Evolutionary conservation across 2,797 vertebrate species (phyloP), one percentile per base, ranked within the genome.

Genomic region (Tachyglossus aculeatus): DNA sequence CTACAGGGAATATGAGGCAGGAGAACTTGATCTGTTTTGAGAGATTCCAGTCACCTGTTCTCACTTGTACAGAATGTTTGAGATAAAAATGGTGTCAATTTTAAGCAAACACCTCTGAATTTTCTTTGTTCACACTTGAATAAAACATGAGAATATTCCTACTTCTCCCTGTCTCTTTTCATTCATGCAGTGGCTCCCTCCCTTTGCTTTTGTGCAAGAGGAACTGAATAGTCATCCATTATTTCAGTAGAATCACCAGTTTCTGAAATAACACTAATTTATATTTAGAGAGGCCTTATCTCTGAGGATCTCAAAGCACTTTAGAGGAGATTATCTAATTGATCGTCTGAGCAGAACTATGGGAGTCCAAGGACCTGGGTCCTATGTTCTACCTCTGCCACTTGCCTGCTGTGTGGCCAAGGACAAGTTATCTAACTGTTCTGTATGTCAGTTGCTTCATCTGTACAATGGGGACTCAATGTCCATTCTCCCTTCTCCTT

Each of bases 81-180:
- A 87, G 87, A 86, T 88, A 27, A 50, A 84, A 89, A 84, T 83
- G 88, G 90, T 89, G 86, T 84, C 90, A 83, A 74, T 84, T 90
- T 88, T 88, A 90, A 88, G 89, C 85, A 92, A 90, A 91, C 88
- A 82, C 81, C 81, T 90, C 86, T 90, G 88, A 71, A 87, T 78
- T 91, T 90, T 85, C 88, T 90, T 90, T 89, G 86, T 90, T 91
- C 90, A 90, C 87, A 88, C 88, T 55, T 88, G 81, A 92, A 86
- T 67, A 84, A 86, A 91, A 87, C 75, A 86, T 90, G 88, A 80
- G 80, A 84, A 61, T 82, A 68, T 79, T 85, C 75, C 85, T 84
- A 76, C 74, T 77, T 77, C 27, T 54, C 62, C 68, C 40, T 72
- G 79, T 74, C 65, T 54, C 59, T 45, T 88, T 82, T 84, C 71